These are phyloP conservation scores for Synodontis membranacea DNA, from an alignment of 2,113 vertebrate genomes.

Conservation along the genomic window DNA sequence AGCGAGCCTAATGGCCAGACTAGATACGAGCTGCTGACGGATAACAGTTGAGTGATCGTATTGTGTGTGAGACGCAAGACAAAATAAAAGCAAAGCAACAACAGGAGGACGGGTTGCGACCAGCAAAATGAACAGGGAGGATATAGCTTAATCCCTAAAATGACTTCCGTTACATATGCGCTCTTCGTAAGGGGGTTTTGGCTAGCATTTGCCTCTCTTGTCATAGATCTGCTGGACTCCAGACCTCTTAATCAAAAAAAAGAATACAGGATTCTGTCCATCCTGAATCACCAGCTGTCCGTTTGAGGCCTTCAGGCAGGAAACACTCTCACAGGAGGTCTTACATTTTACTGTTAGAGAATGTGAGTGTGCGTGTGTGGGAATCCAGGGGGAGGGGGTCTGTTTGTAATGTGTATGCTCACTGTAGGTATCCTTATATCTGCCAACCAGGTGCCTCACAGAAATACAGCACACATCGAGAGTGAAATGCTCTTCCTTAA, in stretches of 20 bases:
- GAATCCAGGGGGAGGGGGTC: too few species aligned
- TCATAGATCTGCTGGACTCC: slow-evolving; percentile 30
- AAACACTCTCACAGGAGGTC: slow-evolving; percentile 30
- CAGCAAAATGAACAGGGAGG: slow-evolving; percentile 27
- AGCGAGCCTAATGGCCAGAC: background rate
- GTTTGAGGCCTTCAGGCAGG: slow-evolving; percentile 13
- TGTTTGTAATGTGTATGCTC: slow-evolving; percentile 18
- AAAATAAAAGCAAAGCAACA: slow-evolving; percentile 27
- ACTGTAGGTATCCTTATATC: background rate
- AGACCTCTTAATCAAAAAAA: slow-evolving; percentile 32
- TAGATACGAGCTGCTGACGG: background rate
- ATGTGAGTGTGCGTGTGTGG: slow-evolving; percentile 15
- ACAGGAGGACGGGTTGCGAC: slow-evolving; percentile 10
- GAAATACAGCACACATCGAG: slow-evolving; percentile 4
- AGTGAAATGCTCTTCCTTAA: slow-evolving; percentile 2
- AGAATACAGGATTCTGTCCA: slow-evolving; percentile 38
- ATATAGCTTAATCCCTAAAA: slow-evolving; percentile 25
- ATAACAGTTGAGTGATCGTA: slow-evolving; percentile 23
- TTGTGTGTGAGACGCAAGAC: slow-evolving; percentile 13
- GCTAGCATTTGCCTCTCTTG: slow-evolving; percentile 38
- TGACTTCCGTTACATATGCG: slow-evolving; percentile 26
- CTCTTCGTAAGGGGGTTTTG: slow-evolving; percentile 25
- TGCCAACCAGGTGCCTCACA: slow-evolving; percentile 22
- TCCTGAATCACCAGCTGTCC: slow-evolving; percentile 45
- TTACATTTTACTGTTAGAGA: slow-evolving; percentile 18